A percentile compares a stretch with the other conserved stretches of the same genome.
Evolutionary conservation across 2,113 vertebrate species (phyloP).

Genomic region (Peromyscus maniculatus): DNA sequence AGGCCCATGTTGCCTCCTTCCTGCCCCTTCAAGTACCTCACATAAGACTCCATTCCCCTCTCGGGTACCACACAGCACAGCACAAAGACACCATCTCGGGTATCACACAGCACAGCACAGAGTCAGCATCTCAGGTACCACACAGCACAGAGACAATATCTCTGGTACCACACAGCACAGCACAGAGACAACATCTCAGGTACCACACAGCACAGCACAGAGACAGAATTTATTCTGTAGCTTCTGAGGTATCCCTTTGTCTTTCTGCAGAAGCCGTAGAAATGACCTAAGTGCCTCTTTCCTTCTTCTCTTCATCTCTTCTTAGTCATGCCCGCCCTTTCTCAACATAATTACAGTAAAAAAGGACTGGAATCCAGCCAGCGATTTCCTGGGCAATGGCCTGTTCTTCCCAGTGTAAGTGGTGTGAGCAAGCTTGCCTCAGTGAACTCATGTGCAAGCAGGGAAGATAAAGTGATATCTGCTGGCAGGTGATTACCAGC

Average conservation of each 20-base stretch:
- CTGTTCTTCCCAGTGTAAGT: not conserved
- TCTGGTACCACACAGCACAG: not conserved
- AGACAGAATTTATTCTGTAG: not conserved
- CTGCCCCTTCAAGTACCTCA: not conserved
- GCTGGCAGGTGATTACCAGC: not conserved
- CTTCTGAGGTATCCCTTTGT: not conserved
- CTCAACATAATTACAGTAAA: not conserved
- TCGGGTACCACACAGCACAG: not conserved
- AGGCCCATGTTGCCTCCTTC: not conserved
- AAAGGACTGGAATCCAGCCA: not conserved
- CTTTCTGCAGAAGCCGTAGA: not conserved
- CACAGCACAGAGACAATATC: not conserved
- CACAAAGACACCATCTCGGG: not conserved
- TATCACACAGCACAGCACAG: not conserved
- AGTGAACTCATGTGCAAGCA: not conserved
- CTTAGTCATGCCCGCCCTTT: not conserved
- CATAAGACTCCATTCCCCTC: too few species aligned
- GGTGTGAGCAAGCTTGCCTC: not conserved
- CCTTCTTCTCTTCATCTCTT: not conserved
- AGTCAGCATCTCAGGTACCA: too few species aligned
- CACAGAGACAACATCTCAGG: not conserved
- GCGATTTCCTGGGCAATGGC: not conserved
- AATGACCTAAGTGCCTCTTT: not conserved
- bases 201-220: not conserved
- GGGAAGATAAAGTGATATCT: not conserved